A percentile compares a stretch with the other conserved stretches of the same genome.
These are phyloP conservation scores for Condylostylus longicornis DNA, from an alignment of 1,140 invertebrate genomes.

Conservation along the genomic window DNA sequence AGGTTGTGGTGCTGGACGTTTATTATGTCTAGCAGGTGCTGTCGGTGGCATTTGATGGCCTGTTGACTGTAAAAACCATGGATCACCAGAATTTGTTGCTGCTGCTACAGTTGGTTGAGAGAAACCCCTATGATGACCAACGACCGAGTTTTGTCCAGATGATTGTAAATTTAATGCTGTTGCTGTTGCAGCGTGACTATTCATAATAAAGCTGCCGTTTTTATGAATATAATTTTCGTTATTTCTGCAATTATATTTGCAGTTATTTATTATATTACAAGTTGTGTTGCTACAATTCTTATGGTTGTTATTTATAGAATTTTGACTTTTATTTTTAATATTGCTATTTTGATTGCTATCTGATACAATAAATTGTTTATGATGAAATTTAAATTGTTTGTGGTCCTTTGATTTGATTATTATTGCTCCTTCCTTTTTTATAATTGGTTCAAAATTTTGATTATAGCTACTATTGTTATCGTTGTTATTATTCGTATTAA, in stretches of 20 bases:
- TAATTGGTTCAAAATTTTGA: no score
- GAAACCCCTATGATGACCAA: slow-evolving; percentile 32
- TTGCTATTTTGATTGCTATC: neutral
- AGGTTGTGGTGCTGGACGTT: slow-evolving; percentile 29
- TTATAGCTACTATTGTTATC: no score
- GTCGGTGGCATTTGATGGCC: slow-evolving; percentile 32
- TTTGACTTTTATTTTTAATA: neutral
- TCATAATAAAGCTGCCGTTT: slow-evolving; percentile 20
- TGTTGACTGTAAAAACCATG: slow-evolving; percentile 32
- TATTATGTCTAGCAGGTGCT: slow-evolving; percentile 29
- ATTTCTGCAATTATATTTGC: slow-evolving; percentile 2
- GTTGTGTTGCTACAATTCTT: slow-evolving; percentile 4
- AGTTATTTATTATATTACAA: neutral
- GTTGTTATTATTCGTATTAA: no score
- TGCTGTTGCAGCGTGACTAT: slow-evolving; percentile 30
- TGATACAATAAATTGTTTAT: slow-evolving; percentile 6
- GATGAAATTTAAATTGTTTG: slow-evolving; percentile 9
- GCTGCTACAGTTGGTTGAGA: slow-evolving; percentile 26
- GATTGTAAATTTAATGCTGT: slow-evolving; percentile 12
- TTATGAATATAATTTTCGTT: slow-evolving; percentile 4
- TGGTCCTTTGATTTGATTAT: no score
- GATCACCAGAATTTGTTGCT: slow-evolving; percentile 26
- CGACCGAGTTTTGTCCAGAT: slow-evolving; percentile 28
- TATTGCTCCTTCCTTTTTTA: no score
- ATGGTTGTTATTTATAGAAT: slow-evolving; percentile 5